Conservation (phyloP, 1,140 invertebrate species). For the Harpegnathos saltator region DNA sequence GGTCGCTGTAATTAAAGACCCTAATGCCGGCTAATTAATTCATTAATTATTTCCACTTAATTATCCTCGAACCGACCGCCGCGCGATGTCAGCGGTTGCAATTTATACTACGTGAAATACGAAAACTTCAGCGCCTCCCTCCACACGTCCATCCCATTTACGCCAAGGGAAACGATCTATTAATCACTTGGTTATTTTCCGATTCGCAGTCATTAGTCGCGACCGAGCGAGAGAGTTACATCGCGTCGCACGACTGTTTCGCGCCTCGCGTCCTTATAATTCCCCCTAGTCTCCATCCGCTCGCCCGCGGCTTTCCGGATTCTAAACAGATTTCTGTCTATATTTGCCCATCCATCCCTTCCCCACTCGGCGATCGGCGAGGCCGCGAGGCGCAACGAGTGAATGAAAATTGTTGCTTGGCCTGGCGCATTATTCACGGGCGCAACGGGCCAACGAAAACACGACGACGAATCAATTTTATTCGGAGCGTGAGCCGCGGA, state of each 20-base stretch:
- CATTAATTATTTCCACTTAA: constrained; percentile 63
- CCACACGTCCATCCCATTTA: neutral
- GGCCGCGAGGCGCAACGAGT: neutral
- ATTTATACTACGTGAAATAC: constrained; percentile 37
- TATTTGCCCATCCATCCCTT: neutral
- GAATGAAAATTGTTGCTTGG: constrained; percentile 40
- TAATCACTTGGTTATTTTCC: constrained; percentile 36
- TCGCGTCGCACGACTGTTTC: no score
- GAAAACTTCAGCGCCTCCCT: neutral
- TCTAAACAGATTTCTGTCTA: neutral
- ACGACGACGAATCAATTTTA: constrained; percentile 52
- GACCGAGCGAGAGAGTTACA: neutral
- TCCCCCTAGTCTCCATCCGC: neutral
- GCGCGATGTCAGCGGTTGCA: constrained; percentile 7
- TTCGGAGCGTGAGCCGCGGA: constrained; percentile 43
- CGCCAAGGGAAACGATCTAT: constrained; percentile 21
- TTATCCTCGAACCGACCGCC: constrained; percentile 41
- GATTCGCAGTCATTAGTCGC: neutral
- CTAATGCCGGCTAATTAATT: constrained; percentile 55
- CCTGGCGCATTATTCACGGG: constrained; percentile 42
- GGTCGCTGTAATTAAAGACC: constrained; percentile 44
- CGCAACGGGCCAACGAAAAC: constrained; percentile 21
- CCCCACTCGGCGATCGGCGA: neutral
- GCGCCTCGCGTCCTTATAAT: neutral
- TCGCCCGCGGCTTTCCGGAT: neutral